Conservation (phyloP, 2,888 invertebrate genomes). For the Melikaiella ostensackeni region DNA sequence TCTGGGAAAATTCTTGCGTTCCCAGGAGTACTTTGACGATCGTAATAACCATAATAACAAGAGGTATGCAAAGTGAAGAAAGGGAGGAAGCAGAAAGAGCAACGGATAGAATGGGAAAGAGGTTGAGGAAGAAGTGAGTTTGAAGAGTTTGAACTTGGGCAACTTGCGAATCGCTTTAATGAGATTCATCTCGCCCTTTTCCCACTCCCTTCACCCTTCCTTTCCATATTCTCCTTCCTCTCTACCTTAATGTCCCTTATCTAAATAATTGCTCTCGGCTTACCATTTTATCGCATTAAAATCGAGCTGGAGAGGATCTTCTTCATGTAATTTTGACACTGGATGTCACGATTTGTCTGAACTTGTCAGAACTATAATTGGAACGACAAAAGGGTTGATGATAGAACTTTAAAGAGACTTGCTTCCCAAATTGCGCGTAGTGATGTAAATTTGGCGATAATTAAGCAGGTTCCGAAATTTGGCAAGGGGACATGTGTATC, state of each 20-base stretch:
- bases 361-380: background rate
- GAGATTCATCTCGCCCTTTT: conserved; percentile 53
- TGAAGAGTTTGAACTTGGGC: conserved; percentile 68
- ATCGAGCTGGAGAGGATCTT: background rate
- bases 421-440: background rate
- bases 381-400: background rate
- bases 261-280: conserved; percentile 53
- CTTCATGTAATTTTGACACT: background rate
- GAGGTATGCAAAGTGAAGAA: conserved; percentile 36
- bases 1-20: background rate
- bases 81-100: conserved; percentile 28
- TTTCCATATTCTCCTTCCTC: conserved; percentile 21
- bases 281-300: conserved; percentile 37
- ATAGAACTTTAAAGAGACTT: background rate
- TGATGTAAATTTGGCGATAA: background rate
- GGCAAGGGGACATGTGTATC: conserved; percentile 62
- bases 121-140: conserved; percentile 58
- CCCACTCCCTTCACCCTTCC: conserved; percentile 9
- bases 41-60: conserved; percentile 28
- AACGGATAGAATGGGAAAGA: conserved; percentile 25
- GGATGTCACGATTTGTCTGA: background rate
- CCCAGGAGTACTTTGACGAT: background rate
- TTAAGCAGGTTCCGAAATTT: background rate
- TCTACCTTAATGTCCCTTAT: conserved; percentile 52
- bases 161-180: conserved; percentile 54